A percentile compares a stretch with the other conserved stretches of the same genome.
These are phyloP conservation scores for Ceratosolen solmsi DNA, from an alignment of 1,140 invertebrate genomes.

Conservation along the genomic window DNA sequence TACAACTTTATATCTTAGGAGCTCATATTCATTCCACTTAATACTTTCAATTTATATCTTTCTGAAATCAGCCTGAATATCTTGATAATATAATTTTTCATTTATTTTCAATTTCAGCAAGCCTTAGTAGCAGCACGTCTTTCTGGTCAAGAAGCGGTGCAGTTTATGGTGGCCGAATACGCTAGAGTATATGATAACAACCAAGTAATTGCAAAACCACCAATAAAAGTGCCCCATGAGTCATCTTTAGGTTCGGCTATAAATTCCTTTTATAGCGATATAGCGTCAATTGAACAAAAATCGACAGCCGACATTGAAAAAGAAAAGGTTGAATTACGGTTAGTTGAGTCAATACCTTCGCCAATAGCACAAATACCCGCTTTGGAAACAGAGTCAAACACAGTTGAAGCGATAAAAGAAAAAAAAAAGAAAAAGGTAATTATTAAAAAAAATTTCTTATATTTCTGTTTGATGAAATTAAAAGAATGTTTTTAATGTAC, in stretches of 20 bases:
- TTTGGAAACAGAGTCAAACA: conserved; percentile 41
- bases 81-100: neutral
- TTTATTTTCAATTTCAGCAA: conserved; percentile 56
- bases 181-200: conserved; percentile 68
- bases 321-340: conserved; percentile 50
- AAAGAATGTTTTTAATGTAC: too few relatives aligned
- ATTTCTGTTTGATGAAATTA: too few relatives aligned
- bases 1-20: too few relatives aligned
- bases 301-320: conserved; percentile 55
- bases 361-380: conserved; percentile 51
- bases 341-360: conserved; percentile 39
- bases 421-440: conserved; percentile 76
- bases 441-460: too few relatives aligned
- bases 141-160: conserved; percentile 64
- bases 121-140: conserved; percentile 66
- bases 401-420: conserved; percentile 56
- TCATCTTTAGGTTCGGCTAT: conserved; percentile 70
- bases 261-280: conserved; percentile 78
- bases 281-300: conserved; percentile 74
- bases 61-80: too few relatives aligned
- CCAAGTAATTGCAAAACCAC: conserved; percentile 69
- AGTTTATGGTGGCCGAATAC: conserved; percentile 69
- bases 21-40: too few relatives aligned
- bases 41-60: too few relatives aligned
- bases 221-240: conserved; percentile 66